Base-by-base conservation (phyloP, 2,113 vertebrate species). In the Eidolon helvum region DNA sequence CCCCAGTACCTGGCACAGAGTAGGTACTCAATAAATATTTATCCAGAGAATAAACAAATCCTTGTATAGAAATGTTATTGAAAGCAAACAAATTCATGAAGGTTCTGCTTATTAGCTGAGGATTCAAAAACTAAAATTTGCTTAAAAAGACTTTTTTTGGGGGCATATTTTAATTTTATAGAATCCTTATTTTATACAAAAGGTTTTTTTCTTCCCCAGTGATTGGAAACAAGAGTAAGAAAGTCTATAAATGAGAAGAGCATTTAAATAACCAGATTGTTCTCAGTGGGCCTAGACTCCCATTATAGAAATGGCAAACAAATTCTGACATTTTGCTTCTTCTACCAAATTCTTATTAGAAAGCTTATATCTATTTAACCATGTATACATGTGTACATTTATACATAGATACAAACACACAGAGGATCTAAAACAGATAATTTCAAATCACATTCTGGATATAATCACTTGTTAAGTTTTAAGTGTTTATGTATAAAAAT, bases 121-220 rank as follows among this genome's bases (percentile, higher is more conserved):
- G n/a, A 93, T 33, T 69, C 68, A 93, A 93, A 88, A 75, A 33
- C 35, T 97, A n/a, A n/a, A n/a, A n/a, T 96, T 84, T 95, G 33
- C 66, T 91, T 94, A 21, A 95, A 94, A 77, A 87, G 35, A 95
- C 14, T 80, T 33, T 26, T 15, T 45, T 71, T 6, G 9, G 38
- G 83, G 55, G 86, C 24, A 91, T 91, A 77, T 86, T 68, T 86
- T n/a, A 95, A 94, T 91, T 77, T 93, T 82, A 88, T 24, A 45
- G 77, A 88, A 80, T 10, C 0, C 22, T n/a, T 82, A 69, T 83
- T 87, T 87, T 48, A 89, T 65, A 79, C 19, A 85, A 80, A 75
- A 57, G 15, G 0, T 33, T 63, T 61, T 74, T 77, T 53, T 69
- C 28, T 83, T 82, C 50, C 14, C 10, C 33, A 69, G 10, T 89